Base-by-base conservation (phyloP, 2,888 invertebrate species). In the Cataglyphis livida region DNA sequence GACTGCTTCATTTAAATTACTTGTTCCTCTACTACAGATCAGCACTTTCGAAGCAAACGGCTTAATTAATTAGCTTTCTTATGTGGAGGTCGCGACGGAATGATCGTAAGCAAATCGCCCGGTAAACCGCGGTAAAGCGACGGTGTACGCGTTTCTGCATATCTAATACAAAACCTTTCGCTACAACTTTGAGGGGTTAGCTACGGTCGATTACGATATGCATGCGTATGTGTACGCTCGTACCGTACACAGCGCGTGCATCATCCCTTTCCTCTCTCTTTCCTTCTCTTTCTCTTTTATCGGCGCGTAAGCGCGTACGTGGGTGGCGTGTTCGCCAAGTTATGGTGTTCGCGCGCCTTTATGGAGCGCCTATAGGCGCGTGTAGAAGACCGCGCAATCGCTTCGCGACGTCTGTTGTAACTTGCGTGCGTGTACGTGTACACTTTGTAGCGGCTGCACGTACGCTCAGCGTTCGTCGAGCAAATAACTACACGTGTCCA, bases 401-500 rank as follows among this genome's bases (percentile, higher is more conserved):
- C 57, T 75, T 88, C 48, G 79, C 59, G 73, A 62, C 74, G 65
- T 48, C 65, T 44, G 65, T 35, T 62, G 81, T 64, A 83, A 66
- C 68, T 54, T 51, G 65, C 66, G 65, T 84, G 73, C 82, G 82
- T 84, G 81, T 81, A 78, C 83, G 82, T 61, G 73, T 68, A 74
- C 68, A 84, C 82, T 84, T 84, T 84, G 74, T 74, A 84, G 54
- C 59, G 59, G 62, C 65, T 62, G 65, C 82, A 84, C 64, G 74
- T 84, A 83, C 66, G 75, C 44, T 10, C 35, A 62, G 78, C 78
- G 73, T 41, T 76, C 86, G 87, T 86, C 87, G 88, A 88, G 90
- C 92, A 91, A 92, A 92, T 91, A 91, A 89, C 90, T 91, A 91
- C 92, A 90, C 87, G 91, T 91, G 92, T 92, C 91, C 92, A 92